phyloP scores from a whole-genome alignment of 2,797 vertebrate species.

The Tolypeutes matacus region DNA sequence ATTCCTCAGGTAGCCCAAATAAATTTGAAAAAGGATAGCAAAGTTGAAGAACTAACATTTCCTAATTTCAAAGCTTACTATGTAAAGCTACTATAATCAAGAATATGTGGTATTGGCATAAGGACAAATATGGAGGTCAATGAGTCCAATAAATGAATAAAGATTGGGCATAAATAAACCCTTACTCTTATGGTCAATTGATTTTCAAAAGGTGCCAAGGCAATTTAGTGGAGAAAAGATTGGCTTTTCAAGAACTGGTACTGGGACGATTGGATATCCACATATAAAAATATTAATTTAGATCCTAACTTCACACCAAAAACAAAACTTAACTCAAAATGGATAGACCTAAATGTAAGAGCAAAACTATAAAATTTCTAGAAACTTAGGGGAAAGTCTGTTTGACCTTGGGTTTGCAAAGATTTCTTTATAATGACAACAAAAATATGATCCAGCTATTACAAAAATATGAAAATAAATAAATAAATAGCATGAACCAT shows the following conservation, averaged over 20 bases:
- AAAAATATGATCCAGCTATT: background rate
- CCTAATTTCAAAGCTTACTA: background rate
- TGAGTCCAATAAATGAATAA: background rate
- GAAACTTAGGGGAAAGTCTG: background rate
- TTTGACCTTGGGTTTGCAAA: background rate
- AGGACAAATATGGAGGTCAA: background rate
- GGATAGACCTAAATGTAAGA: background rate
- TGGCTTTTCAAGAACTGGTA: background rate
- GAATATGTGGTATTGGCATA: background rate
- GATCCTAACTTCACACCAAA: background rate
- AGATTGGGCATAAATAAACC: background rate
- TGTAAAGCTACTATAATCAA: background rate
- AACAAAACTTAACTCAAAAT: background rate
- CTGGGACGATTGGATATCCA: background rate
- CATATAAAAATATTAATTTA: background rate
- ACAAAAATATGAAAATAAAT: background rate
- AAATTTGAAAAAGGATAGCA: background rate
- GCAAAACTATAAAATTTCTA: background rate
- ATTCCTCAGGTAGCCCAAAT: background rate
- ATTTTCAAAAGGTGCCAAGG: background rate
- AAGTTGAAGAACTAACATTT: too few relatives aligned
- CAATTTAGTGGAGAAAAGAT: background rate
- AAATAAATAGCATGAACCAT: background rate
- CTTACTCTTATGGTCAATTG: background rate
- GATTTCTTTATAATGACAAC: background rate